phyloP scores from a whole-genome alignment of 2,797 vertebrate genomes.

The Tenualosa thibaudeaui region DNA sequence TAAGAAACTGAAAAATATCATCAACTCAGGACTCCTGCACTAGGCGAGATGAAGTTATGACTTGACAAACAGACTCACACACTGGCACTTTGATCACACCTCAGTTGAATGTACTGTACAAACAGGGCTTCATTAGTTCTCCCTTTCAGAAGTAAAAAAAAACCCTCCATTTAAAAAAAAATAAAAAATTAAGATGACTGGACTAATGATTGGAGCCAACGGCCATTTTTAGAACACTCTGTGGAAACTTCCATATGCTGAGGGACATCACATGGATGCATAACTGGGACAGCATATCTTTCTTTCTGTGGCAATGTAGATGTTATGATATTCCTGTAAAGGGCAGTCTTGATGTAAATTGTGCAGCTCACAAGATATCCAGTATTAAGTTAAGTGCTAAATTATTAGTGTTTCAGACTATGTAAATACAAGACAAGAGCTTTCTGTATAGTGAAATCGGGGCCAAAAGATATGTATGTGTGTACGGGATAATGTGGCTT shows the following conservation, averaged over 20 bases:
- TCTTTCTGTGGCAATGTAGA: slow-evolving; percentile 15
- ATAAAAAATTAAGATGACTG: neutral
- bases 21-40: neutral
- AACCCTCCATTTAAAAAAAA: neutral
- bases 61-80: neutral
- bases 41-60: neutral
- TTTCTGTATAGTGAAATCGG: slow-evolving; percentile 19
- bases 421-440: slow-evolving; percentile 12
- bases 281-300: neutral
- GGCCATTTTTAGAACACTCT: slow-evolving; percentile 16
- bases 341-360: slow-evolving; percentile 13
- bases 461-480: neutral
- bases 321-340: neutral
- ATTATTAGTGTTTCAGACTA: neutral
- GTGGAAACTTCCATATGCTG: neutral
- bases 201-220: neutral
- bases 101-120: slow-evolving; percentile 13
- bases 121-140: neutral
- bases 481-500: neutral
- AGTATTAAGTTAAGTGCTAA: slow-evolving; percentile 12
- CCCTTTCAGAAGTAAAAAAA: neutral
- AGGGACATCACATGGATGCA: neutral
- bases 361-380: neutral
- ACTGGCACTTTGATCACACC: slow-evolving; percentile 1
- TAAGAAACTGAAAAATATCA: neutral